phyloP scores from a whole-genome alignment of 2,888 invertebrate species.

The Dicranocentrus wangi region DNA sequence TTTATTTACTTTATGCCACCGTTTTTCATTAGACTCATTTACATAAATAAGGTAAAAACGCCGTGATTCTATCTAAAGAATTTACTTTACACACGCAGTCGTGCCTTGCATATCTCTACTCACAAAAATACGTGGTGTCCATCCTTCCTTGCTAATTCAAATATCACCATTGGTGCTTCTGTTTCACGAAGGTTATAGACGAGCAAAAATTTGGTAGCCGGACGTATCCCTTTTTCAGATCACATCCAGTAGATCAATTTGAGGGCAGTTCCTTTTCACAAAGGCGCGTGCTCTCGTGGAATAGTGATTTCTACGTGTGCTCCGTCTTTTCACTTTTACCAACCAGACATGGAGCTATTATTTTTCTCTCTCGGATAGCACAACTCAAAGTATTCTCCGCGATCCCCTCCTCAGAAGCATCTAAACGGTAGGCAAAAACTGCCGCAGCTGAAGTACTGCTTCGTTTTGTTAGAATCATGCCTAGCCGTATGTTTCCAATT shows the following conservation, averaged over 20 bases:
- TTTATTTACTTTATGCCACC: constrained; percentile 22
- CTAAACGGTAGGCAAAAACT: too few species aligned
- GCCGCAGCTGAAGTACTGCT: too few species aligned
- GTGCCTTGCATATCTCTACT: too few species aligned
- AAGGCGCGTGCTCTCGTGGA: constrained; percentile 68
- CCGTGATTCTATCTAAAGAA: background rate
- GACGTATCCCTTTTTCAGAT: too few species aligned
- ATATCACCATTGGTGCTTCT: too few species aligned
- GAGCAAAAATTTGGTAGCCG: too few species aligned
- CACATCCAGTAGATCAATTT: constrained; percentile 64
- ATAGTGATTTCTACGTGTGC: constrained; percentile 41
- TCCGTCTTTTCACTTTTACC: constrained; percentile 27
- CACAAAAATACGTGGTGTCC: too few species aligned
- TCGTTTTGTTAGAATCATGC: too few species aligned
- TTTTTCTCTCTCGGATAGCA: background rate
- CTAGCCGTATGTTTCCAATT: too few species aligned
- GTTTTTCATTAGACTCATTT: constrained; percentile 30
- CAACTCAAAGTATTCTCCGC: background rate
- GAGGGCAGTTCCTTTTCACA: constrained; percentile 67
- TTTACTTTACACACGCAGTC: too few species aligned
- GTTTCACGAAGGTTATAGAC: too few species aligned
- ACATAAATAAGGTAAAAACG: constrained; percentile 16
- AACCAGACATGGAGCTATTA: constrained; percentile 1
- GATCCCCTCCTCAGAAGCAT: constrained; percentile 14
- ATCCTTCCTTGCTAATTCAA: too few species aligned